Base-by-base conservation (phyloP, 2,888 invertebrate genomes). In the Macrosoma leucophasiata region DNA sequence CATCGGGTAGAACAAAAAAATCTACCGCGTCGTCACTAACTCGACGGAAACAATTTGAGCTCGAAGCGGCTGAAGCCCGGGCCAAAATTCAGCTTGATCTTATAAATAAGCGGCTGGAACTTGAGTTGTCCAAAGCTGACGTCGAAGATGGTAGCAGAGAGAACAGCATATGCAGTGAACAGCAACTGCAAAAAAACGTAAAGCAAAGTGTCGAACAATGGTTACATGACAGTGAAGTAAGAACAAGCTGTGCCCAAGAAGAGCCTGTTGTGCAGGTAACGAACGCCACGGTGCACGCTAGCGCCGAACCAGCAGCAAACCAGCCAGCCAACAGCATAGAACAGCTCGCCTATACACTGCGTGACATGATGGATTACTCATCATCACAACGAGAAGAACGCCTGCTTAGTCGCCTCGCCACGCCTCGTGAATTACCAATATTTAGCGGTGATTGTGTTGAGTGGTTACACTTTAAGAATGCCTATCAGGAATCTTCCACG, bases 31-130 rank as follows among this genome's bases (percentile, higher is more conserved):
- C 24, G 31, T 31, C 17, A 32, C 20, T 32, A 5, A 12, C 32
- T 20, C 25, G 32, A 32, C 32, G 32, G 32, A 32, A 32, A 26
- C 32, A 32, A n/a, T 26, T 32, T 25, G 32, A 32, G 13, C 10
- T 32, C 6, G 26, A 46, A 21, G 42, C 46, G 21, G 40, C 46
- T n/a, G 36, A 46, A 36, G 46, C 42, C 17, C 38, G 40, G 17
- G 46, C 43, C 13, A 34, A 37, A 13, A 46, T 46, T 21, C 34
- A 46, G 27, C 15, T 41, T 15, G 32, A 32, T 14, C 26, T 32
- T 15, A 32, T 32, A 3, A 26, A 32, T 11, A 36, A 31, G 17
- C 21, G 23, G 20, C 27, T 39, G 25, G 32, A 32, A 39, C 25
- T 32, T 17, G 34, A 34, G 3, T 27, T 41, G 29, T 34, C 37